Percentiles rank a stretch among this genome's conserved stretches.
phyloP scores from a whole-genome alignment of 2,888 invertebrate species.

The Athripsodes cinereus region DNA sequence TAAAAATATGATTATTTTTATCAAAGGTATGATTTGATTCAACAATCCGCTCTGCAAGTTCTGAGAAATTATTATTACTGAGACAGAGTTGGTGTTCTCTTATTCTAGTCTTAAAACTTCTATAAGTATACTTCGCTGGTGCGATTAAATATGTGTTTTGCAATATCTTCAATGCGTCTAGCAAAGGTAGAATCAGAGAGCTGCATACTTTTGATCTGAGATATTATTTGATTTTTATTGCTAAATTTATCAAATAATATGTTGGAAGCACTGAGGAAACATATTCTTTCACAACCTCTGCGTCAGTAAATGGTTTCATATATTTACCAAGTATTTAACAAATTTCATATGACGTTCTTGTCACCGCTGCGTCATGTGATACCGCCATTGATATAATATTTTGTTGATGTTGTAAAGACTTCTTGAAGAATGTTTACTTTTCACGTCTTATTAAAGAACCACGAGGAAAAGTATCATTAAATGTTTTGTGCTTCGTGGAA shows the following conservation, averaged over 20 bases:
- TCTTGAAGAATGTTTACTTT: constrained; percentile 10
- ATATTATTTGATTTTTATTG: constrained; percentile 21
- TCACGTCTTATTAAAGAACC: not conserved
- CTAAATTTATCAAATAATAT: constrained; percentile 21
- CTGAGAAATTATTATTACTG: too few species aligned
- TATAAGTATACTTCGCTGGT: too few species aligned
- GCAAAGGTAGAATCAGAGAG: too few species aligned
- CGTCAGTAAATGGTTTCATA: constrained; percentile 19
- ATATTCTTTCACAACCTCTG: constrained; percentile 20
- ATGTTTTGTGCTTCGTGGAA: constrained; percentile 1
- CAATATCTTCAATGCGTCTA: too few species aligned
- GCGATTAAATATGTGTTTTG: too few species aligned
- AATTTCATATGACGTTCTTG: constrained; percentile 20
- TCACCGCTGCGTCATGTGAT: constrained; percentile 15
- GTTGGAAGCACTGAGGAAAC: constrained; percentile 18
- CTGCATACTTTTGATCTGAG: too few species aligned
- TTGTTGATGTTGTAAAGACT: constrained; percentile 15
- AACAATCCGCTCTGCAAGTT: too few species aligned
- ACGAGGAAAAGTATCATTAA: not conserved
- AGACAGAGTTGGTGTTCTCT: too few species aligned
- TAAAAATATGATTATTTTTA: too few species aligned
- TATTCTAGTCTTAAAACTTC: too few species aligned
- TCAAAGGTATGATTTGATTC: too few species aligned
- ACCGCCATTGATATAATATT: constrained; percentile 16
- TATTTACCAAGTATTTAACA: constrained; percentile 20